Evolutionary conservation across 1,140 invertebrate species (phyloP).

Genomic region (Archegozetes longisetosus): DNA sequence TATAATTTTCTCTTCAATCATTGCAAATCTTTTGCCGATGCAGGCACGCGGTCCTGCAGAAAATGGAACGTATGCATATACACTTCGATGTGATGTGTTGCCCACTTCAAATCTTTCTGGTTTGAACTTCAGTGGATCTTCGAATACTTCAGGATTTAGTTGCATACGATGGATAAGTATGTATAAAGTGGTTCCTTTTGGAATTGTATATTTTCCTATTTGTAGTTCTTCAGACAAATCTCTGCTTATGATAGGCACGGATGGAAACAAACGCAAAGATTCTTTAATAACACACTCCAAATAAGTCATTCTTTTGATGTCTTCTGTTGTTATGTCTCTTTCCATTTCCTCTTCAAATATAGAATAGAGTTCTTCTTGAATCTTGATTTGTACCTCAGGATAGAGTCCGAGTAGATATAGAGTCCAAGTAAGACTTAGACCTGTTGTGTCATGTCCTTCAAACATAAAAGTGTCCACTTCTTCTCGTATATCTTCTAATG

Average conservation of each 20-base stretch:
- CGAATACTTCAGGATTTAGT: constrained; percentile 28
- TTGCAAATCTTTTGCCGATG: constrained; percentile 26
- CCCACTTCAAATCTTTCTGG: constrained; percentile 34
- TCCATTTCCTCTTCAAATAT: constrained; percentile 21
- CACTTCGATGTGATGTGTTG: constrained; percentile 28
- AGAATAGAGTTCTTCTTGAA: constrained; percentile 60
- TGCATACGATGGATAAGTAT: constrained; percentile 27
- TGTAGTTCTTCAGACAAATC: constrained; percentile 33
- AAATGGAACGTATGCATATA: constrained; percentile 31
- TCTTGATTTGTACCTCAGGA: constrained; percentile 57
- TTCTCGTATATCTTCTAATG: constrained; percentile 24
- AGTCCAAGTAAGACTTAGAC: constrained; percentile 33
- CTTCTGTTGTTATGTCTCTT: constrained; percentile 35
- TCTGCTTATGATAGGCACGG: constrained; percentile 35
- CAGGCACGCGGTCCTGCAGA: constrained; percentile 30
- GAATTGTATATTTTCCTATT: constrained; percentile 35
- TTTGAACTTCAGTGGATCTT: constrained; percentile 39
- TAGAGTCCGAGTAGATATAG: constrained; percentile 54
- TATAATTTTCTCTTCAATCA: constrained; percentile 39
- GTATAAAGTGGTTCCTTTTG: constrained; percentile 29
- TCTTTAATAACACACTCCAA: constrained; percentile 48
- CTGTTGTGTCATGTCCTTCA: constrained; percentile 23
- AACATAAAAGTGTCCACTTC: constrained; percentile 29
- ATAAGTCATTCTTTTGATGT: constrained; percentile 48
- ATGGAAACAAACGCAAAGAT: constrained; percentile 33